phyloP scores from a whole-genome alignment of 1,140 invertebrate species.

The Drosophila dunni region DNA sequence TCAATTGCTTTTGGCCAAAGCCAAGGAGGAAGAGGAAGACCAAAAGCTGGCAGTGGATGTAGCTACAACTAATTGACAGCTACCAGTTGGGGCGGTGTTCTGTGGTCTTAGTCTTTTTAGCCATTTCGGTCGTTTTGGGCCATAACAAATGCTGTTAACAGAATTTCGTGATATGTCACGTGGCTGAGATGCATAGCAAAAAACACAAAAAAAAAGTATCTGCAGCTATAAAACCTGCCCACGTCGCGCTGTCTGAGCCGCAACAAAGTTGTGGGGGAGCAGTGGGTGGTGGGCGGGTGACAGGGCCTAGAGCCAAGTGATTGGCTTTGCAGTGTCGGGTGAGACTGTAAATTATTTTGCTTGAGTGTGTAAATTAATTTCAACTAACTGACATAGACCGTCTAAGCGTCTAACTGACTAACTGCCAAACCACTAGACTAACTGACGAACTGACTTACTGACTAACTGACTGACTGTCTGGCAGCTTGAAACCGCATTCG shows the following conservation, averaged over 20 bases:
- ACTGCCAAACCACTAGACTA: conserved; percentile 7
- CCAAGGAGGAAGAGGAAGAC: background rate
- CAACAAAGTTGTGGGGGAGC: background rate
- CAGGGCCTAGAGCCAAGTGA: conserved; percentile 6
- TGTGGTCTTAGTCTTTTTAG: background rate
- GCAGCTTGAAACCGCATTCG: conserved; percentile 36
- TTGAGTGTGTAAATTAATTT: conserved; percentile 76
- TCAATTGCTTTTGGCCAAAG: conserved; percentile 32
- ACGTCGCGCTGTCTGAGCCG: conserved; percentile 50
- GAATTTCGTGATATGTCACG: conserved; percentile 79
- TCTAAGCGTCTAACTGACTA: conserved; percentile 12
- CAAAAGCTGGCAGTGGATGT: conserved; percentile 32
- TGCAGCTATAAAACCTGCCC: conserved; percentile 60
- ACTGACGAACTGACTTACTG: conserved; percentile 24
- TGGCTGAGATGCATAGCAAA: conserved; percentile 49
- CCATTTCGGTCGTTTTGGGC: conserved; percentile 11
- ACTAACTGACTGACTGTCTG: background rate
- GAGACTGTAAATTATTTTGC: conserved; percentile 70
- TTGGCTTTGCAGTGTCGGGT: conserved; percentile 24
- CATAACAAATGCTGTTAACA: conserved; percentile 59
- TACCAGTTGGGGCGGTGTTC: conserved; percentile 42
- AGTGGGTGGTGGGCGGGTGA: too few relatives aligned
- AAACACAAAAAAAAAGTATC: conserved; percentile 23
- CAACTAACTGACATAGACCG: conserved; percentile 61
- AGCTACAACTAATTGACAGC: conserved; percentile 72